Conservation (phyloP, 2,888 invertebrate species). For the Melipona beecheii region DNA sequence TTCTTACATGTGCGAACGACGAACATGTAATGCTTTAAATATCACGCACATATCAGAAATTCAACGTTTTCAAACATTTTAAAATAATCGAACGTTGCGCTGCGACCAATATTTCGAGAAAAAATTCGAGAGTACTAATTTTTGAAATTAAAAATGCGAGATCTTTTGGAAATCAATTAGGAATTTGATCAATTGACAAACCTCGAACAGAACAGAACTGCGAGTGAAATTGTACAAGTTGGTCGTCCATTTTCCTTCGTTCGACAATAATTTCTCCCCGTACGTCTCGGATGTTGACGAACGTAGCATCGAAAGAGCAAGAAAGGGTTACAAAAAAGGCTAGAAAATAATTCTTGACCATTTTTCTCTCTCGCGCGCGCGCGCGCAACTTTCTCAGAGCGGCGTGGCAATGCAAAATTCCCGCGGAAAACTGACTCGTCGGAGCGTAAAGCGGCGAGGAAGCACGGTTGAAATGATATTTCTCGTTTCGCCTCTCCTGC, state of each 20-base stretch:
- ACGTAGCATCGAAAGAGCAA: neutral
- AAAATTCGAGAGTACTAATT: neutral
- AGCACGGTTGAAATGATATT: constrained; percentile 51
- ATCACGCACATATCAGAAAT: neutral
- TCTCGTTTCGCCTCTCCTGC: constrained; percentile 25
- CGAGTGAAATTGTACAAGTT: neutral
- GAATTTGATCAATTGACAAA: neutral
- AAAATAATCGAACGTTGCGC: neutral
- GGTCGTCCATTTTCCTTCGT: neutral
- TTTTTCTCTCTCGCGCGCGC: neutral
- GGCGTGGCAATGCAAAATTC: constrained; percentile 1
- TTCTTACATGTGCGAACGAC: neutral
- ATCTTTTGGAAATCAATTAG: neutral
- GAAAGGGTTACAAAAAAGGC: neutral
- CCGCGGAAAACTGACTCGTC: constrained; percentile 21
- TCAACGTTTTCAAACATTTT: no score
- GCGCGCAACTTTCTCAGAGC: neutral
- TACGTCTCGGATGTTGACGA: neutral
- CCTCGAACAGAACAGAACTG: neutral
- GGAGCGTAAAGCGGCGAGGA: constrained; percentile 31
- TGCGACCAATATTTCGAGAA: neutral
- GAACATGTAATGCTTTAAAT: neutral
- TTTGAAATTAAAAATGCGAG: neutral
- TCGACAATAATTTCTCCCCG: neutral
- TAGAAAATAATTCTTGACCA: neutral